These are phyloP conservation scores for Meda fulgida DNA, from an alignment of 2,797 vertebrate genomes.

Conservation along the genomic window DNA sequence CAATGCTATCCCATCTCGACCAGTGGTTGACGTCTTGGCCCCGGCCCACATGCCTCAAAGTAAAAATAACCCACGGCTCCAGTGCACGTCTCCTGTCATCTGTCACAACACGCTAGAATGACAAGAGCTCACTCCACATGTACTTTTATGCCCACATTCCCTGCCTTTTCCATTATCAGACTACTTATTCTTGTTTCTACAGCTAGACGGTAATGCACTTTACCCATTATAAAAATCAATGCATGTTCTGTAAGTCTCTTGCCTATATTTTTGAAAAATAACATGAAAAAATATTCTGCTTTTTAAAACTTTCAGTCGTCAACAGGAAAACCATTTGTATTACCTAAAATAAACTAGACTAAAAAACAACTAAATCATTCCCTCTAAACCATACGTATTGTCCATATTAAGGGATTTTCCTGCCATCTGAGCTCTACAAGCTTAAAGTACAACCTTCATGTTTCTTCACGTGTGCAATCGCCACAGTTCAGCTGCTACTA, in stretches of 20 bases:
- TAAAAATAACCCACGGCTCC: conserved; percentile 53
- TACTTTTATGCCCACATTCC: neutral
- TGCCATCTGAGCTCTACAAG: neutral
- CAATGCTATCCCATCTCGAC: conserved; percentile 46
- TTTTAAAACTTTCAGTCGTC: neutral
- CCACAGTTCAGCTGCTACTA: neutral
- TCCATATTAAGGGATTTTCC: neutral
- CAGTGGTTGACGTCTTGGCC: conserved; percentile 34
- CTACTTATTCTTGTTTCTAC: conserved; percentile 12
- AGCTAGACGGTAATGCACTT: neutral
- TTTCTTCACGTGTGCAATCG: conserved; percentile 8
- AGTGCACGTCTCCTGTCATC: conserved; percentile 33
- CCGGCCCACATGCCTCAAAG: conserved; percentile 5
- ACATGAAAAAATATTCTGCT: neutral
- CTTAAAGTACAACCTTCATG: neutral
- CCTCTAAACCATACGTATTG: neutral
- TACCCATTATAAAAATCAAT: neutral
- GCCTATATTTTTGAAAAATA: neutral
- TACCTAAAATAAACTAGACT: neutral
- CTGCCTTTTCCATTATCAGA: conserved; percentile 17
- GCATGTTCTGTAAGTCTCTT: neutral
- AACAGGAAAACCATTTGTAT: neutral
- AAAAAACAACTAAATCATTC: neutral
- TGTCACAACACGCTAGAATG: conserved; percentile 24
- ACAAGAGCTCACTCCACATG: neutral